Evolutionary conservation across 2,888 invertebrate species (phyloP), one percentile per base, ranked within the genome.

Genomic region (Lottia scabra): DNA sequence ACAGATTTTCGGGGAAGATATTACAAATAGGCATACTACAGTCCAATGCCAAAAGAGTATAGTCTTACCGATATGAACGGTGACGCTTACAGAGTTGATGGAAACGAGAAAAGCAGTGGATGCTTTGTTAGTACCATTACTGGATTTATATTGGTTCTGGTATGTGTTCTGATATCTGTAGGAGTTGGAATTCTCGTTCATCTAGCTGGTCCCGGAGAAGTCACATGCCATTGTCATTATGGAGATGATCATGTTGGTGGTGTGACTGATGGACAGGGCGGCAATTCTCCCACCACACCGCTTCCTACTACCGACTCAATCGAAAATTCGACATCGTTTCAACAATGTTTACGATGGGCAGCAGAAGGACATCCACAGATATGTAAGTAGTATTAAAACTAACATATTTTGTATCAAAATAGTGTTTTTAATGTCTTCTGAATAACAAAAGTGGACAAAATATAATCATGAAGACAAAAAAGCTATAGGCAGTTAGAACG

Each of bases 121-220:
- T 80, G 79, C 75, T 74, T 76, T 38, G 71, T 84, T 6, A 75
- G 77, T 10, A 68, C 76, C 4, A 72, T 77, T 5, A 81, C 80
- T 62, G 85, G 80, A 5, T 84, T 85, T 67, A 71, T 83, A 46
- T 74, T 84, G 19, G 78, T 78, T 43, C 75, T 85, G 46, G 69
- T 85, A 68, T 84, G 82, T 1, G 67, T 82, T n/a, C 73, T 78
- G 5, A 66, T 84, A 0, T 83, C 84, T 12, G 83, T 85, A 5
- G 84, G 84, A 4, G 84, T 85, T n/a, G 85, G 84, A 5, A 73
- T 85, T 16, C 81, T 84, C 27, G 84, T 84, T 27, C 81, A 83
- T 70, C 83, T 85, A 72, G 84, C 84, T 0, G 78, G 78, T 15
- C 30, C 74, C 27, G 77, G 92, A 92, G 72, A 75, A 12, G 67